A percentile compares a stretch with the other conserved stretches of the same genome.
These are phyloP conservation scores for Trochalopteron elliotii DNA, from an alignment of 2,113 vertebrate species.

Conservation along the genomic window DNA sequence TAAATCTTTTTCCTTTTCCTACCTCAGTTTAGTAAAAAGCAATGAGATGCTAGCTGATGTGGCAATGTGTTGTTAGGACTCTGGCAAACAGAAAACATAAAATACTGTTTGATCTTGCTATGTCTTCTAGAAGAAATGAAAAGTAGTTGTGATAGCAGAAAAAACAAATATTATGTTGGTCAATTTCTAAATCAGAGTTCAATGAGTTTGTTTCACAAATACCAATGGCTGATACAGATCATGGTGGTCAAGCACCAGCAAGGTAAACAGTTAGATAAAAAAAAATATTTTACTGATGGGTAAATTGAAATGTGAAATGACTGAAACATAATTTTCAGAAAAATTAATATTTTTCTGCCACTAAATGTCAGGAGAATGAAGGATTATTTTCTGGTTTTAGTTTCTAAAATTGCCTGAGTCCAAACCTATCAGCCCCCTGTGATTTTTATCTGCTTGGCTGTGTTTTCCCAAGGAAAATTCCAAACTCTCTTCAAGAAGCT, in stretches of 20 bases:
- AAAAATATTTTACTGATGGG: background rate
- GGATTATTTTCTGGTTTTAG: background rate
- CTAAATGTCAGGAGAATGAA: background rate
- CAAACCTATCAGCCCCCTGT: background rate
- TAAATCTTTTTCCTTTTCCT: background rate
- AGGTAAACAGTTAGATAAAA: background rate
- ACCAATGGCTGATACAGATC: background rate
- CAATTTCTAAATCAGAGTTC: background rate
- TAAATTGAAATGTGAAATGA: background rate
- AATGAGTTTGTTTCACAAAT: background rate
- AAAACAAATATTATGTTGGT: background rate
- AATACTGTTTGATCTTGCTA: background rate
- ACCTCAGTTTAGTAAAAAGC: background rate
- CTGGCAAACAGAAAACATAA: background rate
- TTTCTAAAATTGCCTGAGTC: background rate
- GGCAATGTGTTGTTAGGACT: background rate
- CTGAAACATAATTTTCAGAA: background rate
- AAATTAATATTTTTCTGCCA: background rate
- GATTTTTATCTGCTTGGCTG: background rate
- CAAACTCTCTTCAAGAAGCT: background rate
- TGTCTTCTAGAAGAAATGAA: background rate
- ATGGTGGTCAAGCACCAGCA: background rate
- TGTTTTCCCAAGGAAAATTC: background rate
- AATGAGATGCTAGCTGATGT: background rate
- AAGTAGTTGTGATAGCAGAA: background rate